phyloP scores from a whole-genome alignment of 2,797 vertebrate species.

The Gobio occitaniae region DNA sequence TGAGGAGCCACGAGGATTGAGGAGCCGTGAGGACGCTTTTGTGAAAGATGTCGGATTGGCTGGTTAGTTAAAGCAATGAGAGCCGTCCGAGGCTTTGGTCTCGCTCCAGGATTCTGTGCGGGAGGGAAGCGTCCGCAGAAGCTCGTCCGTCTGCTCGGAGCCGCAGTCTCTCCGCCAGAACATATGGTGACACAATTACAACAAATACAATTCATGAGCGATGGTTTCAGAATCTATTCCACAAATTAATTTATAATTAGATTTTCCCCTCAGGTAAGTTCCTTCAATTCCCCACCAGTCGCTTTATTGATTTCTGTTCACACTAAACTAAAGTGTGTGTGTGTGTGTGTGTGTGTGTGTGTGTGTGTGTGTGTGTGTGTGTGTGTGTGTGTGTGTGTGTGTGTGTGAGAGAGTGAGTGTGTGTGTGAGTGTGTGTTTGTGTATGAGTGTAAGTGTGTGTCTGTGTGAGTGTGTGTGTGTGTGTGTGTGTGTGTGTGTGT shows the following conservation, averaged over 20 bases:
- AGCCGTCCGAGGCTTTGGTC: background rate
- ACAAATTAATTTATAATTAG: conserved; percentile 52
- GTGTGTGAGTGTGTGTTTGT: conserved; percentile 41
- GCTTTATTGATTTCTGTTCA: conserved; percentile 46
- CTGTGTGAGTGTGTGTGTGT: no score
- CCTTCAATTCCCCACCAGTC: conserved; percentile 46
- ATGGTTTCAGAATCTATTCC: conserved; percentile 48
- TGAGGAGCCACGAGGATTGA: background rate
- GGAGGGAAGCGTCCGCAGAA: background rate
- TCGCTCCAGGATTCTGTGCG: background rate
- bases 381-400: no score
- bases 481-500: no score
- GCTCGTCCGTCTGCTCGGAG: background rate
- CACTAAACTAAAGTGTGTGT: background rate
- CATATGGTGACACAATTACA: conserved; percentile 59
- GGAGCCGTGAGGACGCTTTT: background rate
- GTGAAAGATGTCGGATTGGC: background rate
- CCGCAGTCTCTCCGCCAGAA: background rate
- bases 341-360: background rate
- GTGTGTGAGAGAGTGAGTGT: no score
- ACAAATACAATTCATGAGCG: conserved; percentile 46
- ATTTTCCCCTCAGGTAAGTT: conserved; percentile 28
- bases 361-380: background rate
- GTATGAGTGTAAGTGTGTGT: background rate
- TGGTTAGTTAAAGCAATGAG: conserved; percentile 9